Evolutionary conservation across 2,113 vertebrate species (phyloP).

Genomic region (western clawed frog (Xenopus tropicalis)): UCB_Xtro_10.0 CM004443.2:171430501-171431000

Average conservation of each 20-base stretch:
- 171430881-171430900: slow-evolving; percentile 8
- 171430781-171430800: slow-evolving; percentile 16
- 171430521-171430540: too few species aligned
- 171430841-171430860: slow-evolving; percentile 13
- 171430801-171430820: slow-evolving; percentile 16
- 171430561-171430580: too few species aligned
- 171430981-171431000: slow-evolving; percentile 24
- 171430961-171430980: slow-evolving; percentile 25
- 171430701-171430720: slow-evolving; percentile 12
- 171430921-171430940: slow-evolving; percentile 29
- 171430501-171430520: too few species aligned
- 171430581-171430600: too few species aligned
- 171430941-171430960: slow-evolving; percentile 20
- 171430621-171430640: too few species aligned
- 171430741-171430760: not conserved
- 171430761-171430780: not conserved
- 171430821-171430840: slow-evolving; percentile 11
- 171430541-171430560: too few species aligned
- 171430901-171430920: slow-evolving; percentile 26
- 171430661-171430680: slow-evolving; percentile 7
- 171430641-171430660: too few species aligned
- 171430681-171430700: not conserved
- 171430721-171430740: not conserved
- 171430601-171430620: too few species aligned
- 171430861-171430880: slow-evolving; percentile 13